Evolutionary conservation across 2,113 vertebrate species (phyloP), one percentile per base, ranked within the genome.

Genomic region (Actenoides hombroni): DNA sequence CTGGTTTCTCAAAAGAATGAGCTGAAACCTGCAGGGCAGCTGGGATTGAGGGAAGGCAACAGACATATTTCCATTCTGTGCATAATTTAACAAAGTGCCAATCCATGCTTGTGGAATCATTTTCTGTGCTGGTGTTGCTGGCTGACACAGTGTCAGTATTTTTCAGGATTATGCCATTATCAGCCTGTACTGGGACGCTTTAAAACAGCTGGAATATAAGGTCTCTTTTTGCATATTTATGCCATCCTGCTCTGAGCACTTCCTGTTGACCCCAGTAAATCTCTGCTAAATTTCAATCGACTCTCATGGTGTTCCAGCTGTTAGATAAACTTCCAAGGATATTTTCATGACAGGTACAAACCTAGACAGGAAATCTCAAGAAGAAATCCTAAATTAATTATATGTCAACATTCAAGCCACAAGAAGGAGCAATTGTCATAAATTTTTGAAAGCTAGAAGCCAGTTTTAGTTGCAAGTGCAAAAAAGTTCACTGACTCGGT

Each of bases 381-480:
- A 98, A 97, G 97, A 97, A 98, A 98, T 97, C 92, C 95, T 96
- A 98, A 97, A 97, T 98, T 98, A 98, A 98, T 98, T 98, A 97
- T 98, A 97, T 94, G 95, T 97, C 97, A 98, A 96, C 97, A 97
- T 97, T 98, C 96, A 98, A 98, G 97, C 98, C 98, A 98, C 97
- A 97, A 98, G 98, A 98, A 98, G 98, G 97, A 98, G 97, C 97
- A 98, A 97, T 97, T 97, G 96, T 97, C 97, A 96, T 98, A 97
- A 97, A 97, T 97, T 98, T 92, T 73, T 96, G 93, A 91, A 97
- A 94, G 89, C 93, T 96, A 96, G 95, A 96, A 97, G 97, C 96
- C 96, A 97, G 90, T 97, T 97, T 98, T 96, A 89, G 95, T 92
- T 97, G 80, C 88, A 95, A 97, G 96, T 94, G 86, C 51, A 88